Conservation (phyloP, 2,888 invertebrate genomes). For the Octonoba sinensis region DNA sequence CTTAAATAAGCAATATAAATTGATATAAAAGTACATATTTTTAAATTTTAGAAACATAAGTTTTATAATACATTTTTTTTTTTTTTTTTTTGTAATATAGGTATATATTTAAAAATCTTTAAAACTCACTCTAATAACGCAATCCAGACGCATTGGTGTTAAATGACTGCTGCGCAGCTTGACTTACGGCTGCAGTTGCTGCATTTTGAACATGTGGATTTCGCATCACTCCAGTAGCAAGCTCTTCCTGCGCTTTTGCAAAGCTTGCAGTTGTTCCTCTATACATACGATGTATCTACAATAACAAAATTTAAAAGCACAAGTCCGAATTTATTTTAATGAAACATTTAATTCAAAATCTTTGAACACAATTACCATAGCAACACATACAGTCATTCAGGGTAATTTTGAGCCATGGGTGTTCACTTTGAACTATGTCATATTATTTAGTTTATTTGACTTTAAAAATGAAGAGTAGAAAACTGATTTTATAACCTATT, state of each 20-base stretch:
- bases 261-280: conserved; percentile 95
- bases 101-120: not conserved
- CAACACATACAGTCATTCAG: no score
- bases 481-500: no score
- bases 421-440: no score
- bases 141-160: conserved; percentile 46
- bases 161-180: conserved; percentile 75
- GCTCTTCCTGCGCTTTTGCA: conserved; percentile 97
- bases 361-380: no score
- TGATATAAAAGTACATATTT: no score
- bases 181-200: conserved; percentile 87
- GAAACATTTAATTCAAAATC: not conserved
- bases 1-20: no score
- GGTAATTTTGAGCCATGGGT: no score
- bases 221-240: conserved; percentile 92
- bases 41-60: no score
- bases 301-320: not conserved
- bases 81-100: not conserved
- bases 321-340: not conserved
- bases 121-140: conserved; percentile 28
- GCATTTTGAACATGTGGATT: conserved; percentile 95
- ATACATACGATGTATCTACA: conserved; percentile 94
- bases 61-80: no score
- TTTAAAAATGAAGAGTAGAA: no score
- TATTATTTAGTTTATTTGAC: no score